Base-by-base conservation (phyloP, 2,113 vertebrate species). In the Rattus rattus region DNA sequence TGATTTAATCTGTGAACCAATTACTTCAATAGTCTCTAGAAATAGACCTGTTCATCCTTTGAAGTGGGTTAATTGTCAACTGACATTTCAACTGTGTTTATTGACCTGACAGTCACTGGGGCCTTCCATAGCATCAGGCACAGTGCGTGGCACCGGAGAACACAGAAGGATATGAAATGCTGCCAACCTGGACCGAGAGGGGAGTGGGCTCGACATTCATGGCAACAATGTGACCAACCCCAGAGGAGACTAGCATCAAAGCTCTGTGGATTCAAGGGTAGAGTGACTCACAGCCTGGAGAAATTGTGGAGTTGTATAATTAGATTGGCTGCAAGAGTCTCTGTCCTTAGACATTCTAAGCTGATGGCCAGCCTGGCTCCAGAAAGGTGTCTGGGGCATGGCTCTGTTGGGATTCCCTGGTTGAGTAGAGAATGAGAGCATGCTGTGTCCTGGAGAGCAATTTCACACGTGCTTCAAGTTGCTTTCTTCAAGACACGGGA, bases 11-110 rank as follows among this genome's bases (percentile, higher is more conserved):
- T 96, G 92, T 93, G 96, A 97, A 94, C 92, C 95, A 98, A 97
- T 98, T 94, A 97, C 95, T 95, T 96, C 89, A 97, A 96, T 96
- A 96, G 86, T 96, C 97, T 96, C 95, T 90, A 96, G 97, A 97
- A 97, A 95, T 81, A 96, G 86, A 96, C 73, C 75, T 84, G 63
- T 92, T n/a, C 47, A 49, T 96, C 92, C 92, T 98, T 98, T 97
- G 97, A 98, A 97, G 97, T 47, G 39, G 67, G 90, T 89, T 96
- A 94, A 96, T 98, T 97, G 96, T 97, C 97, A 96, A 56, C 73
- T 0, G 7, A 72, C 89, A 97, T 97, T 95, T 96, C 87, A 80
- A 94, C 95, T 94, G 86, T 87, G 88, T 96, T 96, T 90, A 56
- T 93, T 94, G 81, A 96, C 63, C 91, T 94, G 94, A 87, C 43